Conservation (phyloP, 2,113 vertebrate genomes). For the Struthio camelus region DNA sequence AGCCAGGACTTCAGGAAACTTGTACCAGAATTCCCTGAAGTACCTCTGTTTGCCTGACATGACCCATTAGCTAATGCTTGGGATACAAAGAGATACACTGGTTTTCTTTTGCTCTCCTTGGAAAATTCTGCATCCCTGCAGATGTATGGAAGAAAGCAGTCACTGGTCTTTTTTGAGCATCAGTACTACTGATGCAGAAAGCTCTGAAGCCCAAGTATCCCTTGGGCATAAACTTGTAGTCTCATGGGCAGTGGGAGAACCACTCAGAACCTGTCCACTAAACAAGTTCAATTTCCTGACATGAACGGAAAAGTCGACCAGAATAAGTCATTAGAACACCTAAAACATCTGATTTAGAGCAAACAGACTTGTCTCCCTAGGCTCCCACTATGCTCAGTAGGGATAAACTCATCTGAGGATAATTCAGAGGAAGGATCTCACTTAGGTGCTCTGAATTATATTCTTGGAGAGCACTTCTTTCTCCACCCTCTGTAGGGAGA, state of each 20-base stretch:
- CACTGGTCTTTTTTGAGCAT: background rate
- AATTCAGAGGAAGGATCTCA: background rate
- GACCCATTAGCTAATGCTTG: background rate
- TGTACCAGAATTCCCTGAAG: slow-evolving; percentile 30
- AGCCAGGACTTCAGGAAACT: background rate
- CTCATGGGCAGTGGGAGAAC: background rate
- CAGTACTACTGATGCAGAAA: background rate
- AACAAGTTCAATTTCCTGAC: background rate
- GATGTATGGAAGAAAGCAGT: background rate
- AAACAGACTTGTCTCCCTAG: background rate
- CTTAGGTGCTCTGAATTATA: background rate
- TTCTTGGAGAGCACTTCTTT: background rate
- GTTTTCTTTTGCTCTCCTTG: background rate
- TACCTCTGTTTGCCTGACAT: background rate
- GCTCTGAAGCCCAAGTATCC: background rate
- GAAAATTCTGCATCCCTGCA: background rate
- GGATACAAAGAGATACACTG: accelerated
- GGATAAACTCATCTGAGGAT: background rate
- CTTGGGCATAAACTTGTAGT: background rate
- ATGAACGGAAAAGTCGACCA: background rate
- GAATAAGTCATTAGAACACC: background rate
- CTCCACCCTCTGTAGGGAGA: background rate
- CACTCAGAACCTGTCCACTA: background rate
- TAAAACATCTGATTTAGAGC: background rate
- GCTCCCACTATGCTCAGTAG: background rate